phyloP scores from a whole-genome alignment of 2,888 invertebrate species.

The Trissonchulus sp. region DNA sequence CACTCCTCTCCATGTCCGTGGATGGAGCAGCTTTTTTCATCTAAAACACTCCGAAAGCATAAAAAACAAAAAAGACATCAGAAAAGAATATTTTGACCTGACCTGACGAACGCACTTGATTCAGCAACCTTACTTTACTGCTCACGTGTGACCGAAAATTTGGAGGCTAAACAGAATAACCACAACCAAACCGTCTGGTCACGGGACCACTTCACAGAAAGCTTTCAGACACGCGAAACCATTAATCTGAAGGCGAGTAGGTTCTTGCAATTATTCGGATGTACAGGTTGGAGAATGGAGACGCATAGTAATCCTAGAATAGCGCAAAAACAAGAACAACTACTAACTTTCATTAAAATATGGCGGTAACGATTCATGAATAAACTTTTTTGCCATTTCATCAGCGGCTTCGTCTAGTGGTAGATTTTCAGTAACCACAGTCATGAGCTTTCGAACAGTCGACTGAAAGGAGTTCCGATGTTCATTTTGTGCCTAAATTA shows the following conservation, averaged over 20 bases:
- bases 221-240: too few species aligned
- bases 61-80: constrained; percentile 23
- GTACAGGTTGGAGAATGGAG: too few species aligned
- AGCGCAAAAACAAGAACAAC: too few species aligned
- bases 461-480: constrained; percentile 56
- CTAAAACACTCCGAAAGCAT: constrained; percentile 17
- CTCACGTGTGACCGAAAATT: too few species aligned
- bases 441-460: constrained; percentile 60
- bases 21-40: constrained; percentile 3
- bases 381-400: constrained; percentile 71
- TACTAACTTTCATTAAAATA: constrained; percentile 60
- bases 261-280: too few species aligned
- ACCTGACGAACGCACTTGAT: not conserved
- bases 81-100: constrained; percentile 40
- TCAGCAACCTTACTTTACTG: too few species aligned
- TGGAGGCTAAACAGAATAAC: too few species aligned
- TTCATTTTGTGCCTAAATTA: constrained; percentile 36
- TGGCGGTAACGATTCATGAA: constrained; percentile 80
- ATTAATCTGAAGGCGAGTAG: too few species aligned
- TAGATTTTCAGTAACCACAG: constrained; percentile 61
- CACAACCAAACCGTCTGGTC: too few species aligned
- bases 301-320: too few species aligned
- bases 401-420: constrained; percentile 73
- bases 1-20: constrained; percentile 19
- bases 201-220: too few species aligned